phyloP scores from a whole-genome alignment of 2,888 invertebrate genomes.

The Athalia rosae region DNA sequence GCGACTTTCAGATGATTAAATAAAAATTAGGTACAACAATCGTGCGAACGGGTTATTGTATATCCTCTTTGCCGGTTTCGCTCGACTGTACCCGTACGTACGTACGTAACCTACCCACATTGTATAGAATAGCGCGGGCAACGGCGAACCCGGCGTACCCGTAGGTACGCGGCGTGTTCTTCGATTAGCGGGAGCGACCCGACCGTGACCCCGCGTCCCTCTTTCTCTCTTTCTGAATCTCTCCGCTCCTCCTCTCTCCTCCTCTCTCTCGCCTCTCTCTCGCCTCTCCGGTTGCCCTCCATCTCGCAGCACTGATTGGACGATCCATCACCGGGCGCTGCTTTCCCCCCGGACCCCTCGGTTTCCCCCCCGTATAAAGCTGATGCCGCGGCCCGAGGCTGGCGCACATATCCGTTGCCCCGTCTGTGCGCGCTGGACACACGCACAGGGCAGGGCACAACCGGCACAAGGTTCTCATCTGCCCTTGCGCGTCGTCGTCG shows the following conservation, averaged over 20 bases:
- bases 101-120: neutral
- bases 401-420: neutral
- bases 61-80: too few species aligned
- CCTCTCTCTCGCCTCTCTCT: slow-evolving; percentile 50
- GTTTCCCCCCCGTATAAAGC: slow-evolving; percentile 33
- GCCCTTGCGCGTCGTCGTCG: slow-evolving; percentile 43
- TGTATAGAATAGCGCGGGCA: neutral
- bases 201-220: slow-evolving; percentile 70
- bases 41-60: too few species aligned
- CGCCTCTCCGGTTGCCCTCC: slow-evolving; percentile 67
- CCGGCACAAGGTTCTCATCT: too few species aligned
- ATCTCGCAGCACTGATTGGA: slow-evolving; percentile 77
- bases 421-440: slow-evolving; percentile 54
- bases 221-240: slow-evolving; percentile 56
- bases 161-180: slow-evolving; percentile 61
- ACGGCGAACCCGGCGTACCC: neutral
- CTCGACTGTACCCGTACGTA: too few species aligned
- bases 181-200: slow-evolving; percentile 73
- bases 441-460: slow-evolving; percentile 46
- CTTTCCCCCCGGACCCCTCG: slow-evolving; percentile 54
- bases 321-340: slow-evolving; percentile 76
- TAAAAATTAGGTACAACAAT: too few species aligned
- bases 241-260: slow-evolving; percentile 56
- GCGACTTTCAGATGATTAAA: too few species aligned
- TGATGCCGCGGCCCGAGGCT: neutral